Evolutionary conservation across 2,113 vertebrate genomes (phyloP), one percentile per base, ranked within the genome.

Genomic region (Sturnira hondurensis): DNA sequence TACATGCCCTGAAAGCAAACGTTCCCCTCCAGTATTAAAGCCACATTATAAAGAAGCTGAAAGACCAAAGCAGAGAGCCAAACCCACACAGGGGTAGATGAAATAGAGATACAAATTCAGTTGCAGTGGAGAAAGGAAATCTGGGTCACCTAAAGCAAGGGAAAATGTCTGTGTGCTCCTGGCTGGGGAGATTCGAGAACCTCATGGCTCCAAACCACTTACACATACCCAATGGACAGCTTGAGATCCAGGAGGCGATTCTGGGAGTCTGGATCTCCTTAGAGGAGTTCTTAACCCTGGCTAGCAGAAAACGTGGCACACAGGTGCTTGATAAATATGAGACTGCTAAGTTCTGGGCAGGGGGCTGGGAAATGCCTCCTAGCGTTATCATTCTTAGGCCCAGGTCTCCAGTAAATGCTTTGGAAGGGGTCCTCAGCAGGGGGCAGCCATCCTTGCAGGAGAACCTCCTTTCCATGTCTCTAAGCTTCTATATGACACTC

Each of bases 221-320:
- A 12, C 45, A 12, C 15, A 52, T 5, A 20, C 33, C 68, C 16
- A 26, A 16, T 22, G 43, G 33, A 31, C 3, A 80, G 19, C 26
- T 56, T 54, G 82, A 36, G 31, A 56, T 63, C 41, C 45, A 36
- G 54, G 58, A 71, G 28, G n/a, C 5, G 38, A 33, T 50, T 28
- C 36, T 68, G 14, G 41, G 52, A 47, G 12, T 31, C 5, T 36
- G 41, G 20, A 38, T 68, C 9, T 76, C 4, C 20, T 76, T 16
- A 20, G 15, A 16, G 36, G 9, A 22, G 7, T 76, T 76, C 19
- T 38, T 17, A 9, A 7, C 84, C 8, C 4, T 45, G 70, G 56
- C 14, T 16, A 5, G 28, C 45, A 4, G 33, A 19, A 45, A 54
- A 52, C 0, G 0, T 67, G 36, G 33, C 63, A n/a, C 73, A 26